Conservation (phyloP, 1,140 invertebrate genomes). For the Episyrphus balteatus region DNA sequence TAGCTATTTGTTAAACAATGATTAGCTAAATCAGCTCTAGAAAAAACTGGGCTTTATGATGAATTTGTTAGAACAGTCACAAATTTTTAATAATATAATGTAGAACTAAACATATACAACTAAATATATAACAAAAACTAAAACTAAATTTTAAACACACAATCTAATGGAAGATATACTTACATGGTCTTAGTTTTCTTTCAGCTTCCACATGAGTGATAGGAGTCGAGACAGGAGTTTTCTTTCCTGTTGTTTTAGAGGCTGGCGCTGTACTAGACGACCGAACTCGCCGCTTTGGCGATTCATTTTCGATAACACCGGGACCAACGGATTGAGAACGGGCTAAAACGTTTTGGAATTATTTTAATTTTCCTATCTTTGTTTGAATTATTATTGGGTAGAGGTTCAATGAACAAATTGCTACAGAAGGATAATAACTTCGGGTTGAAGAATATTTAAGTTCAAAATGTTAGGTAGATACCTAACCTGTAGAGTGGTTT, state of each 20-base stretch:
- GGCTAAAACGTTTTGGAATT: slow-evolving; percentile 35
- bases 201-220: slow-evolving; percentile 18
- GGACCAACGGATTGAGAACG: slow-evolving; percentile 62
- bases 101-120: not conserved
- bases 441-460: too few relatives aligned
- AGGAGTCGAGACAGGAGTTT: slow-evolving; percentile 20
- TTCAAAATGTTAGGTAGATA: too few relatives aligned
- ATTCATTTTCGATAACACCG: slow-evolving; percentile 41
- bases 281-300: slow-evolving; percentile 60
- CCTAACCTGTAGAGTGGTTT: too few relatives aligned
- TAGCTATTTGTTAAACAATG: too few relatives aligned
- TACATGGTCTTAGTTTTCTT: slow-evolving; percentile 49
- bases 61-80: too few relatives aligned
- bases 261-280: slow-evolving; percentile 46
- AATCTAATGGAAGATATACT: slow-evolving; percentile 27
- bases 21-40: too few relatives aligned
- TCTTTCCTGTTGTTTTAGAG: slow-evolving; percentile 33
- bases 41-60: too few relatives aligned
- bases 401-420: too few relatives aligned
- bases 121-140: not conserved
- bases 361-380: slow-evolving; percentile 9
- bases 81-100: too few relatives aligned
- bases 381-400: too few relatives aligned
- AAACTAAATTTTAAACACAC: not conserved
- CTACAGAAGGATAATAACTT: too few relatives aligned